Evolutionary conservation across 2,888 invertebrate genomes (phyloP), one percentile per base, ranked within the genome.

Genomic region (Ptychoptera albimana): DNA sequence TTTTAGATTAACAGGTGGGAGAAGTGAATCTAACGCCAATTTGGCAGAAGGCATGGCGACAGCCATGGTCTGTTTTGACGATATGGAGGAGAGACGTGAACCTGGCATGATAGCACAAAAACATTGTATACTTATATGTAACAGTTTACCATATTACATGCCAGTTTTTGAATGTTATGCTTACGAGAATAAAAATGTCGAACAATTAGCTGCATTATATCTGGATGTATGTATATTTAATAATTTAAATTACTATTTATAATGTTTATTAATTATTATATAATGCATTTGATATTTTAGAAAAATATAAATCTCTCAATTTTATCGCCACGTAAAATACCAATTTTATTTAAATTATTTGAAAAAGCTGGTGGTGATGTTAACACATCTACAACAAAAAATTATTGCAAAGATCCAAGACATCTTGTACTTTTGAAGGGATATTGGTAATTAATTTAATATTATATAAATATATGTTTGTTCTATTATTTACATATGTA

Each of bases 361-460:
- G 91, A 93, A 60, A 87, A 85, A 60, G 85, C 88, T 2, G 89
- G 89, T 8, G 88, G 89, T 0, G 91, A 91, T 61, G 68, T 86
- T 43, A 75, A 73, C 41, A 72, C 79, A 0, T 79, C 82, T 0
- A 80, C 82, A 53, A 82, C 81, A 11, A 85, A 93, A 61, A 92
- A 92, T 61, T 94, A 89, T 60, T 88, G 92, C 0, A 86, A 89
- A 64, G 92, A 88, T 61, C 79, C 82, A 1, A 69, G 87, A 7
- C 87, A 88, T 65, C 68, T 87, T 46, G 83, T 88, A 2, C 66
- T 88, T 8, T 65, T 84, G 0, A 80, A 78, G 59, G 83, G 83
- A 7, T 82, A 73, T 57, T 75, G 79, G 75, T 76, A 50, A 39
- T 43, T 16, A 38, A 40, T 23, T 10, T 29, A 30, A 8, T 11